Base-by-base conservation (phyloP, 2,888 invertebrate species). In the Mechanitis messenoides region DNA sequence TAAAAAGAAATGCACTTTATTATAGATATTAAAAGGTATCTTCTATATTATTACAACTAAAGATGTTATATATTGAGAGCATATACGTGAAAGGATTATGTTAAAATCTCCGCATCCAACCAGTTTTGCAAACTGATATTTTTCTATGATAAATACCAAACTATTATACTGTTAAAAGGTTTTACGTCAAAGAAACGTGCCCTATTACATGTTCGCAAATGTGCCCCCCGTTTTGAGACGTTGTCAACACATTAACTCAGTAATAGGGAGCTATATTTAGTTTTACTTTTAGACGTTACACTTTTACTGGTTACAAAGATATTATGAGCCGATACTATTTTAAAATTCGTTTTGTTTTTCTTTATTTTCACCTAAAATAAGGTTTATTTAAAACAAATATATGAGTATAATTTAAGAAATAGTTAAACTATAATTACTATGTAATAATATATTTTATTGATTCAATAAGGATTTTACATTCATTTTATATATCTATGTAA, bases 161-260 rank as follows among this genome's bases (percentile, higher is more conserved):
- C 28, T 50, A 50, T 56, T 42, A 56, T 56, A 58, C 35, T 53
- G 58, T 53, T 58, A 45, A 54, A 58, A 58, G 12, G 38, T 50
- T 38, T 45, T 31, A 57, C 53, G 46, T 58, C 58, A 58, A 59
- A 60, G 58, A 45, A 45, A 61, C 56, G 59, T 59, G 55, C 54
- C 54, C 54, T 53, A 55, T 45, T 61, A 57, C 59, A 57, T 57
- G 64, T 60, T 65, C 63, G 67, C 67, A 55, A 65, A 64, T 66
- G 62, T 62, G 50, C 67, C 68, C 69, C 67, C 65, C 55, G 64
- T 59, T 55, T 53, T 74, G 74, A 74, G 75, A 80, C 85, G 84
- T 82, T 84, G 87, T 86, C 84, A 83, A 77, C 81, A 80, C 87
- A 87, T 88, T 89, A 87, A 83, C 83, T 83, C 77, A 74, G 78